A percentile compares a stretch with the other conserved stretches of the same genome.
Conservation (phyloP, 2,113 vertebrate species). For the Beaufortia kweichowensis region DNA sequence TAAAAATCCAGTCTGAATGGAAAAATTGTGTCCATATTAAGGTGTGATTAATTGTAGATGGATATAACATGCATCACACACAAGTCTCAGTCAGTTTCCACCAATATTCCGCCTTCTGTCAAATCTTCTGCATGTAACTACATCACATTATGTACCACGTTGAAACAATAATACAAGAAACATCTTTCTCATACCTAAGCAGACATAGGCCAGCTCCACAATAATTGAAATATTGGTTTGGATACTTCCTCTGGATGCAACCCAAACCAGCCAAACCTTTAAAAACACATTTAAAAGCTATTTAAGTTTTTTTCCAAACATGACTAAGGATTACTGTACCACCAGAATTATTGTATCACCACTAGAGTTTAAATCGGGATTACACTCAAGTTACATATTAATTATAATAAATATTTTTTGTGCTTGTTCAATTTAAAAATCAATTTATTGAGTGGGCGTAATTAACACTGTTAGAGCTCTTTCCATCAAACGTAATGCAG, state of each 20-base stretch:
- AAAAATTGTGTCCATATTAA: background rate
- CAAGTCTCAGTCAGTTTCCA: background rate
- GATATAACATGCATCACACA: too few relatives aligned
- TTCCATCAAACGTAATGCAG: background rate
- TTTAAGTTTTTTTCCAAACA: too few relatives aligned
- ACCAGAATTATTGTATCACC: too few relatives aligned
- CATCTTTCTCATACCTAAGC: conserved; percentile 74
- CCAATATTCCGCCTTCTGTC: background rate
- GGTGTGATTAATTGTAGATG: background rate
- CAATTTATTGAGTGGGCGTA: too few relatives aligned
- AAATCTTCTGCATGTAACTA: background rate
- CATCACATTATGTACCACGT: background rate
- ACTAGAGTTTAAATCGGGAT: too few relatives aligned
- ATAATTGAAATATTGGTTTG: conserved; percentile 82
- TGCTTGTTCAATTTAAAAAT: too few relatives aligned
- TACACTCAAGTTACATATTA: too few relatives aligned
- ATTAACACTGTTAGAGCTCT: too few relatives aligned
- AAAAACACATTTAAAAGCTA: background rate
- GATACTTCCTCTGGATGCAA: conserved; percentile 80
- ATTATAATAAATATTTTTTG: too few relatives aligned
- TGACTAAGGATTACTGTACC: too few relatives aligned
- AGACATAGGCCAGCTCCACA: conserved; percentile 84
- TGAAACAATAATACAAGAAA: background rate
- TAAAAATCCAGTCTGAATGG: background rate
- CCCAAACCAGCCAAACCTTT: conserved; percentile 91